Conservation (phyloP, 92 coral and sea anemone genomes). For the Parazoanthus atlanticus region DNA sequence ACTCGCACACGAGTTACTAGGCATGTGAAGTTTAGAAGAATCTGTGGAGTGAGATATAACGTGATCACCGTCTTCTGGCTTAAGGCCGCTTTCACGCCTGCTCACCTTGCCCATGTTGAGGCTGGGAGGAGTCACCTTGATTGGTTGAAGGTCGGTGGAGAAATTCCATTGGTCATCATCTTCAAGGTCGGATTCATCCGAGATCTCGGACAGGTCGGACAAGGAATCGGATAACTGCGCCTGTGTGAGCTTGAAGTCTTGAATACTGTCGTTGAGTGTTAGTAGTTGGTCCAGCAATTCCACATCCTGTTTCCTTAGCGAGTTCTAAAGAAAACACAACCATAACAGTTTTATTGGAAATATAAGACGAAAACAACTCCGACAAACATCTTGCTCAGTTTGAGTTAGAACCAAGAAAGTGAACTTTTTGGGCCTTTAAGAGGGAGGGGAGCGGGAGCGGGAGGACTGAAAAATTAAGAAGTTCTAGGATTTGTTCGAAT, state of each 20-base stretch:
- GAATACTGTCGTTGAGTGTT: conserved; percentile 80
- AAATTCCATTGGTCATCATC: not conserved
- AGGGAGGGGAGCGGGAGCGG: too few relatives aligned
- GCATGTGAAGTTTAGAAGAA: not conserved
- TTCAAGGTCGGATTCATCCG: conserved; percentile 62
- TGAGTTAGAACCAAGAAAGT: too few relatives aligned
- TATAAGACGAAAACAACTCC: too few relatives aligned
- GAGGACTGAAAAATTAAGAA: too few relatives aligned
- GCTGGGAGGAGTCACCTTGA: not conserved
- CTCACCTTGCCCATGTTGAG: not conserved
- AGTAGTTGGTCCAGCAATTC: conserved; percentile 75
- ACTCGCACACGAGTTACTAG: too few relatives aligned
- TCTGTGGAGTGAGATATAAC: not conserved
- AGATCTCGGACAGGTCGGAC: conserved; percentile 57
- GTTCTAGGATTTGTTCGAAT: too few relatives aligned
- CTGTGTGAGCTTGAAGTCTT: conserved; percentile 72
- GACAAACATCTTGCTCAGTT: too few relatives aligned
- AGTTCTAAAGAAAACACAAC: conserved; percentile 52
- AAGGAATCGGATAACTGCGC: conserved; percentile 43
- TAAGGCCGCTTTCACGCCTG: not conserved
- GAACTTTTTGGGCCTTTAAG: too few relatives aligned
- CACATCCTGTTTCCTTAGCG: conserved; percentile 81
- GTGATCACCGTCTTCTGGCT: not conserved
- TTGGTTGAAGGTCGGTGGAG: conserved; percentile 15
- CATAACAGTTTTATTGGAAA: not conserved